Percentiles rank a stretch among this genome's conserved stretches.
These are phyloP conservation scores for Mythimna pallens DNA, from an alignment of 2,888 invertebrate species.

Conservation along the genomic window DNA sequence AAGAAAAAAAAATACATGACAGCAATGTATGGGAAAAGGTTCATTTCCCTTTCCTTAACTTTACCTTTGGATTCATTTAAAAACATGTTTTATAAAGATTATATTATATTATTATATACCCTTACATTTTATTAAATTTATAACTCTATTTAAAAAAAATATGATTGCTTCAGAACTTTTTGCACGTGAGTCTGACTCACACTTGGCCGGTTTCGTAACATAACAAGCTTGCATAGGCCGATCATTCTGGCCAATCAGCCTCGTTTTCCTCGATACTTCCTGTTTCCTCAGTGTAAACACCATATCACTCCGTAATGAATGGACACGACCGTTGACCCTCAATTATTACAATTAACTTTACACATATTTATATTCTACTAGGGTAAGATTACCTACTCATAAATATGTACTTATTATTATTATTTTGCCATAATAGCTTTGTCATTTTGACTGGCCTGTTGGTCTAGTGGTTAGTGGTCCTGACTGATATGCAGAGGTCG, in stretches of 20 bases:
- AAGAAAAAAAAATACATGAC: no score
- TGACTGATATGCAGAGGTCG: no score
- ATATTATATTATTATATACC: no score
- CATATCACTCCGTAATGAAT: background rate
- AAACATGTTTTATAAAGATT: no score
- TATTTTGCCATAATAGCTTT: no score
- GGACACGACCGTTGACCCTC: background rate
- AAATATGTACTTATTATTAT: background rate
- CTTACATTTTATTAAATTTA: background rate
- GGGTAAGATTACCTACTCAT: background rate
- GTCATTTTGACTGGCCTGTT: no score
- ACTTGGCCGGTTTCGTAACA: background rate
- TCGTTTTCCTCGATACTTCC: background rate
- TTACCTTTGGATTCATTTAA: no score
- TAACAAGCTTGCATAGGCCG: background rate
- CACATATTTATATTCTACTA: background rate
- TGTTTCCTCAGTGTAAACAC: background rate
- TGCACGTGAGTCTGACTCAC: background rate
- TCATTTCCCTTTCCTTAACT: no score
- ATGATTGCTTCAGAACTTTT: background rate
- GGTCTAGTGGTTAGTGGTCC: no score
- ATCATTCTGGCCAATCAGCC: background rate
- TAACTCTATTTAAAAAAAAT: background rate
- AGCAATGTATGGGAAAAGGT: no score
- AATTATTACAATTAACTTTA: constrained; percentile 1